Conservation (phyloP, 1,140 invertebrate species). For the Littorina saxatilis region DNA sequence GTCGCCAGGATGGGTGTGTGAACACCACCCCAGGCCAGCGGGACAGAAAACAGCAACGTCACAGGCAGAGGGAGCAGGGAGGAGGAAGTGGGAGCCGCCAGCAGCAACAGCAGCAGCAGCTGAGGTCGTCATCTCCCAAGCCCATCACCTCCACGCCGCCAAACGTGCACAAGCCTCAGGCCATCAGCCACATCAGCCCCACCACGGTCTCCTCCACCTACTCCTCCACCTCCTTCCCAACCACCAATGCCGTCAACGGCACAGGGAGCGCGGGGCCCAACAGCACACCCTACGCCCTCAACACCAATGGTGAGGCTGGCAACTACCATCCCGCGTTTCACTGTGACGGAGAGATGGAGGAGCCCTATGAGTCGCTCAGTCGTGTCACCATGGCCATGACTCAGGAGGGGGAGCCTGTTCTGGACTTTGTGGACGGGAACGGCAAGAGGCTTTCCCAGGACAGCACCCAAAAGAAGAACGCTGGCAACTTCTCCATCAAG, state of each 20-base stretch:
- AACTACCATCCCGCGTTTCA: neutral
- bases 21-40: neutral
- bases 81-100: neutral
- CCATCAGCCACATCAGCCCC: conserved; percentile 39
- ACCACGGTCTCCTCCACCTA: conserved; percentile 15
- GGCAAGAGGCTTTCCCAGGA: conserved; percentile 14
- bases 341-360: conserved; percentile 1
- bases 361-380: conserved; percentile 32
- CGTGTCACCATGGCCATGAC: neutral
- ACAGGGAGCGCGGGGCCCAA: neutral
- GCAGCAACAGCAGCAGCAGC: conserved; percentile 11
- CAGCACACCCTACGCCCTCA: neutral
- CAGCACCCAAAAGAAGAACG: conserved; percentile 41
- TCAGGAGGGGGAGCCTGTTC: neutral
- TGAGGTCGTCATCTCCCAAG: conserved; percentile 60
- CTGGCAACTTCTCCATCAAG: conserved; percentile 49
- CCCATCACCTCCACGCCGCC: conserved; percentile 67
- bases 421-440: neutral
- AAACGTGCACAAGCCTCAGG: conserved; percentile 67
- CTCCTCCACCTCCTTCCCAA: neutral
- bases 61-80: neutral
- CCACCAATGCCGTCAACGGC: neutral
- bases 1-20: conserved; percentile 27
- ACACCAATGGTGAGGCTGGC: neutral
- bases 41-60: neutral